phyloP scores from a whole-genome alignment of 2,888 invertebrate genomes.

The Abscondita cerata region DNA sequence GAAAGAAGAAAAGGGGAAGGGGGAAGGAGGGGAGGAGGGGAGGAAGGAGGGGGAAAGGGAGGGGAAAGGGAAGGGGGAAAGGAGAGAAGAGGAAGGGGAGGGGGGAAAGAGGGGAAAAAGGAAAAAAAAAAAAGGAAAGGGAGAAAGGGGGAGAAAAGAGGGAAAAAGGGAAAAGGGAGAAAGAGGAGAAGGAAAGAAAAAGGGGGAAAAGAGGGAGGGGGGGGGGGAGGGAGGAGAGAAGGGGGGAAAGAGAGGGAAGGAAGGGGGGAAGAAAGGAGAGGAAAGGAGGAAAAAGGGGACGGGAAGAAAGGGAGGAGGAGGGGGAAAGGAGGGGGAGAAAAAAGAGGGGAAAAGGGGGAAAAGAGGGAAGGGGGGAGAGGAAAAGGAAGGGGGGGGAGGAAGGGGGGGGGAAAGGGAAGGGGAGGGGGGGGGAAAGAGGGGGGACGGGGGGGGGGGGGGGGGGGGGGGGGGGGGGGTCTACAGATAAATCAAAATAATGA shows the following conservation, averaged over 20 bases:
- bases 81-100: too few relatives aligned
- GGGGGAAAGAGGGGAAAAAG: too few relatives aligned
- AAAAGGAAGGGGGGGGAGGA: neutral
- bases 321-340: neutral
- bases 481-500: too few relatives aligned
- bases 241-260: neutral
- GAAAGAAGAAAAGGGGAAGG: neutral
- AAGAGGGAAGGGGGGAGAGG: neutral
- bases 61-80: too few relatives aligned
- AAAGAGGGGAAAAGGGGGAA: neutral
- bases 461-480: neutral
- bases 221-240: neutral
- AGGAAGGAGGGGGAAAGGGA: neutral
- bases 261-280: neutral
- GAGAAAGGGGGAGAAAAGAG: neutral
- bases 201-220: neutral
- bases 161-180: neutral
- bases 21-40: neutral
- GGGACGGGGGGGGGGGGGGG: too few relatives aligned
- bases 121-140: too few relatives aligned
- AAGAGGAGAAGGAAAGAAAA: neutral
- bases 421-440: neutral
- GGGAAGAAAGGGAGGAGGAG: neutral
- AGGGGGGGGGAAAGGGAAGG: neutral
- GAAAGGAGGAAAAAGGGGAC: neutral